These are phyloP conservation scores for Ammospiza caudacuta DNA, from an alignment of 2,113 vertebrate species.

Conservation along the genomic window DNA sequence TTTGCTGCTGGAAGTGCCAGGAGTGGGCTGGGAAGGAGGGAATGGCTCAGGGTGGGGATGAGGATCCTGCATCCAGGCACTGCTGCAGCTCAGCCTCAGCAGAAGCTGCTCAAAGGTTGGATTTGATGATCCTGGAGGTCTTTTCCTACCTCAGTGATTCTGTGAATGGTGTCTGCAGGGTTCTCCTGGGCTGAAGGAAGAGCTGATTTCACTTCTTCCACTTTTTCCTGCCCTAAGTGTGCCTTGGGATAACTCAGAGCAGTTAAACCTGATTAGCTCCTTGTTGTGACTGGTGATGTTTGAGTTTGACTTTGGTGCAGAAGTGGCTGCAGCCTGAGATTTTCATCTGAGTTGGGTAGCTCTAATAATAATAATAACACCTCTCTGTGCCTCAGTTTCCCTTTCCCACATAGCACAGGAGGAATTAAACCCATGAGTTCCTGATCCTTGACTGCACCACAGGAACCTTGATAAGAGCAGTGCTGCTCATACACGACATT, in stretches of 20 bases:
- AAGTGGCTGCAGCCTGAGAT: neutral
- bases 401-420: neutral
- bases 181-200: neutral
- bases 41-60: rapidly evolving
- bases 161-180: neutral
- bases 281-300: rapidly evolving
- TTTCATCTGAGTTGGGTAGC: neutral
- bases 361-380: rapidly evolving
- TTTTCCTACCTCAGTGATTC: neutral
- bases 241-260: rapidly evolving
- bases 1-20: neutral
- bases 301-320: neutral
- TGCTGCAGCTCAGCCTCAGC: neutral
- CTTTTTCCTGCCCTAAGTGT: neutral
- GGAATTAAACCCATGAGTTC: neutral
- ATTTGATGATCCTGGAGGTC: rapidly evolving
- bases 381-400: neutral
- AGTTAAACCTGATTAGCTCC: neutral
- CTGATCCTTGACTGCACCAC: rapidly evolving
- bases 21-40: neutral
- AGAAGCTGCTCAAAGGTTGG: neutral
- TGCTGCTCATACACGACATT: rapidly evolving
- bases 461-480: neutral
- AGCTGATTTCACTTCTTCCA: neutral
- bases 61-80: neutral